phyloP scores from a whole-genome alignment of 2,888 invertebrate genomes.

The Cybosia mesomella region DNA sequence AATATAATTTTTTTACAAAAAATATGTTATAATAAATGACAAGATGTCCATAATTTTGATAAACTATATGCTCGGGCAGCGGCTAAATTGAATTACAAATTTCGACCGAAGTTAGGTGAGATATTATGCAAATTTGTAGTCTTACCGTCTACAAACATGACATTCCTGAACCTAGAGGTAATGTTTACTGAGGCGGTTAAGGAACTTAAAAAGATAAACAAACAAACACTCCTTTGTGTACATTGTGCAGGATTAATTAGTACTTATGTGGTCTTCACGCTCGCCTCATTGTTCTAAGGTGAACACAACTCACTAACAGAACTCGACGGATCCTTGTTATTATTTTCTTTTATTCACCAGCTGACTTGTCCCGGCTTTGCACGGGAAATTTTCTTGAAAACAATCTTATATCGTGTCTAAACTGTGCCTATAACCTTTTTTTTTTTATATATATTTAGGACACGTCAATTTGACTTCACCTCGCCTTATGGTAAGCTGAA shows the following conservation, averaged over 20 bases:
- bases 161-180: slow-evolving; percentile 43
- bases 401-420: too few species aligned
- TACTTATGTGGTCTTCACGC: slow-evolving; percentile 20
- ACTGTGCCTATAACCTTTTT: too few species aligned
- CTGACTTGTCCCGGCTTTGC: too few species aligned
- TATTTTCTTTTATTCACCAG: not conserved
- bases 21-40: slow-evolving; percentile 51
- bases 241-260: slow-evolving; percentile 24
- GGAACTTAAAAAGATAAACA: slow-evolving; percentile 34
- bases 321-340: not conserved
- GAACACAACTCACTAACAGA: not conserved
- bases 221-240: slow-evolving; percentile 25
- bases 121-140: slow-evolving; percentile 69
- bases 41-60: slow-evolving; percentile 57
- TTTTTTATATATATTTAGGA: too few species aligned
- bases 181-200: slow-evolving; percentile 36
- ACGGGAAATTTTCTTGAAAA: too few species aligned
- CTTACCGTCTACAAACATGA: slow-evolving; percentile 53
- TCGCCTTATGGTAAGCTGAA: too few species aligned
- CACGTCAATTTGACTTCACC: too few species aligned
- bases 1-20: slow-evolving; percentile 16
- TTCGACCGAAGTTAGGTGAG: slow-evolving; percentile 60
- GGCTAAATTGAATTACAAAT: slow-evolving; percentile 72
- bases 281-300: not conserved
- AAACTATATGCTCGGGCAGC: slow-evolving; percentile 59